Evolutionary conservation across 2,797 vertebrate genomes (phyloP), one percentile per base, ranked within the genome.

Genomic region (Xyrichtys novacula): DNA sequence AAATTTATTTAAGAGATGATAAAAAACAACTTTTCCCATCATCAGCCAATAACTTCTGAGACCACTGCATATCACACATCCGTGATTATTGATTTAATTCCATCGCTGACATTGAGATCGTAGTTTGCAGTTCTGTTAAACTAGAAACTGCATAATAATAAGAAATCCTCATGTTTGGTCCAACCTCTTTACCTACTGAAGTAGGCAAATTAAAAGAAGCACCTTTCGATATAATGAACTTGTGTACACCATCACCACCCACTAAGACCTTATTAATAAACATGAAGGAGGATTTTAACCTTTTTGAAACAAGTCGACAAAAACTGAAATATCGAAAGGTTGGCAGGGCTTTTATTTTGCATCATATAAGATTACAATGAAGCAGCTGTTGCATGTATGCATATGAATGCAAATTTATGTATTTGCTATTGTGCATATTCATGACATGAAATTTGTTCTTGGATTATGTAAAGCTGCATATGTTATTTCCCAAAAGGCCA

Each of bases 401-500:
- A 25, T 25, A 46, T 46, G 23, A 15, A 46, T 46, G 44, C 15
- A 46, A 46, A 46, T 43, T 20, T 29, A 20, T 63, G 22, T 12
- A 26, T 38, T 28, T 29, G 7, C 36, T 16, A 23, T 36, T 57
- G 5, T 36, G 46, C 22, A 40, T 64, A 38, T 49, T 36, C 6
- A 22, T n/a, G 6, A 36, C 29, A 20, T 47, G 3, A 1, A 44
- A 26, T 36, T n/a, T 23, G 8, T 40, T 48, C 5, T 16, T n/a
- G 42, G 28, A 7, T n/a, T 44, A 48, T 29, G 10, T 42, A 32
- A 58, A 52, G 10, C 9, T 17, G 36, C 9, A 38, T 17, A 12
- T 22, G 36, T 22, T 42, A 54, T 20, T 38, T 57, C 16, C 67
- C 29, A 20, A 52, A 71, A 52, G 10, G 7, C 36, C 28, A 43